Conservation (phyloP, 2,888 invertebrate species). For the Pterostichus madidus region DNA sequence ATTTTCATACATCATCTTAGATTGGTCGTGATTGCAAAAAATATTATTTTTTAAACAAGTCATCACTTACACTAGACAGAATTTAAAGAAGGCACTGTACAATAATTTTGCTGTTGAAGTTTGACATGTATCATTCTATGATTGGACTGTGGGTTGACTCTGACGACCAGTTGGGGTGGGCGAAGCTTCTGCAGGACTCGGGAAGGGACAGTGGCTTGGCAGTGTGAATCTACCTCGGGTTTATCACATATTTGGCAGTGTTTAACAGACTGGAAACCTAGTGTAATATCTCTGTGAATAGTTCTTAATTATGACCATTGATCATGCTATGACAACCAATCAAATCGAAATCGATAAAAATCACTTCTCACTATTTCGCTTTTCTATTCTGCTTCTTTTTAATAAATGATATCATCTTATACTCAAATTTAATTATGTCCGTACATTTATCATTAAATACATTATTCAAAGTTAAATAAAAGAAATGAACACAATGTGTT, state of each 20-base stretch:
- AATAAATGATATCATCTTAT: conserved; percentile 37
- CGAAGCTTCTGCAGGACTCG: conserved; percentile 48
- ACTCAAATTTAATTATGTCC: conserved; percentile 35
- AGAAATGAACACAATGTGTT: conserved; percentile 48
- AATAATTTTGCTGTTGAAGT: conserved; percentile 65
- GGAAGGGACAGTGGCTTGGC: conserved; percentile 48
- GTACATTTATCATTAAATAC: conserved; percentile 41
- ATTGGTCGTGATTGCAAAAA: conserved; percentile 74
- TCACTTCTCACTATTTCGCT: conserved; percentile 13
- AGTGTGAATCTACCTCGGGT: conserved; percentile 62
- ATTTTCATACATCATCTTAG: conserved; percentile 69
- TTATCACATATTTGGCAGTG: conserved; percentile 67
- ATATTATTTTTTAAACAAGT: conserved; percentile 70
- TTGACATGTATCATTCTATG: conserved; percentile 55
- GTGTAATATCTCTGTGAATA: conserved; percentile 53
- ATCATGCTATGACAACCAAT: conserved; percentile 43
- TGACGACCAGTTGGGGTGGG: conserved; percentile 27
- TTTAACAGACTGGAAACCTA: conserved; percentile 66
- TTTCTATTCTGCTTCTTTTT: conserved; percentile 13
- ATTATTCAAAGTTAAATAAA: conserved; percentile 21
- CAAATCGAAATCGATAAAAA: conserved; percentile 3
- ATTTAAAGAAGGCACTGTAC: conserved; percentile 67
- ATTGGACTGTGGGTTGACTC: conserved; percentile 49
- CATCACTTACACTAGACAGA: conserved; percentile 64
- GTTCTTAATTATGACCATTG: conserved; percentile 33